A percentile compares a stretch with the other conserved stretches of the same genome.
phyloP scores from a whole-genome alignment of 2,797 vertebrate genomes.

The Schizopygopsis pylzovi region DNA sequence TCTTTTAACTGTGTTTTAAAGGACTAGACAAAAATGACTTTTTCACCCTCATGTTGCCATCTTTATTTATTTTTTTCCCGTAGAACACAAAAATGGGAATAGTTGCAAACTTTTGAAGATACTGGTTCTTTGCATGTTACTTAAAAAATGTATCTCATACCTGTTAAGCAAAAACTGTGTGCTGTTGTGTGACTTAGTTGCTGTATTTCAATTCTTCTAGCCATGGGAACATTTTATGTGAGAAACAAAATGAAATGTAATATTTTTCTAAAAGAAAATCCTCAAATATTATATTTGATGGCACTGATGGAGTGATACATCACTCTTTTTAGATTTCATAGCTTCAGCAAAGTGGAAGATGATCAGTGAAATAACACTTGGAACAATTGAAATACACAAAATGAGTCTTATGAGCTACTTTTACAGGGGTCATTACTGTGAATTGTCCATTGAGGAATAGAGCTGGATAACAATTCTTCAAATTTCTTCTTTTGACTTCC shows the following conservation, averaged over 20 bases:
- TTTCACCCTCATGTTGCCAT: not conserved
- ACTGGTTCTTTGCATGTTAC: not conserved
- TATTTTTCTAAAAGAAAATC: not conserved
- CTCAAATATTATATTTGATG: not conserved
- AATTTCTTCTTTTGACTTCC: constrained; percentile 4
- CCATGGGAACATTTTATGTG: not conserved
- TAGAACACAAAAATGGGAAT: not conserved
- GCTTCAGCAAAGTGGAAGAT: not conserved
- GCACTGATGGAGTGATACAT: not conserved
- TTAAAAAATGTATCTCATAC: not conserved
- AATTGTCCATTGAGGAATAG: not conserved
- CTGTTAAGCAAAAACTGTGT: not conserved
- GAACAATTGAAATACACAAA: not conserved
- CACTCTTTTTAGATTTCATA: too few species aligned
- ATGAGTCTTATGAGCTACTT: not conserved
- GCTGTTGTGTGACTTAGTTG: too few species aligned
- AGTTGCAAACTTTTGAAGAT: not conserved
- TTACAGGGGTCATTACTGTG: not conserved
- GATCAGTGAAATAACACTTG: not conserved
- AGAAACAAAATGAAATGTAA: not conserved
- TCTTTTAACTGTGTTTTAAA: not conserved
- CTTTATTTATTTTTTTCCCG: not conserved
- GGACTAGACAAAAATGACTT: not conserved
- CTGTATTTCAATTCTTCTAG: not conserved
- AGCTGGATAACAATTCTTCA: not conserved